phyloP scores from a whole-genome alignment of 1,140 invertebrate genomes.

The Brachionus plicatilis region DNA sequence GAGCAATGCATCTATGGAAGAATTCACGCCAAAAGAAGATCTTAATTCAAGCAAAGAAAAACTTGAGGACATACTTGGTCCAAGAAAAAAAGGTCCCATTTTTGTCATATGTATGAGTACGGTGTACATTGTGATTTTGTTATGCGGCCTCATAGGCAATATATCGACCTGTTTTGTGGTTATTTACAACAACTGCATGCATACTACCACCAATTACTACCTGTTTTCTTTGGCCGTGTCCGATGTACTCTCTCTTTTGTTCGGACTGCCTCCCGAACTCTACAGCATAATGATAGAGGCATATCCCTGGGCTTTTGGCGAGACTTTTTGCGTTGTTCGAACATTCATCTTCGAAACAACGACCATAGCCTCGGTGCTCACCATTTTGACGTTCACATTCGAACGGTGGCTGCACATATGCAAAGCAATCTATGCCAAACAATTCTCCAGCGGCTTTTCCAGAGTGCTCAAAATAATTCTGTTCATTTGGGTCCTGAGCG shows the following conservation, averaged over 20 bases:
- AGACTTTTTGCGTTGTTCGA: conserved; percentile 74
- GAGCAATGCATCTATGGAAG: background rate
- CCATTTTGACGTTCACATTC: conserved; percentile 85
- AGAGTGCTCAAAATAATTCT: conserved; percentile 74
- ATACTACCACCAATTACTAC: conserved; percentile 73
- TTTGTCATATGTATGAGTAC: conserved; percentile 38
- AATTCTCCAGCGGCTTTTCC: conserved; percentile 71
- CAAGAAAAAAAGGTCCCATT: background rate
- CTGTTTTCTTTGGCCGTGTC: conserved; percentile 84
- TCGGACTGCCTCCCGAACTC: conserved; percentile 75
- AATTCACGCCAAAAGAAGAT: background rate
- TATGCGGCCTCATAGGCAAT: conserved; percentile 48
- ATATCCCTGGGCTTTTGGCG: conserved; percentile 79
- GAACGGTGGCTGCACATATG: conserved; percentile 91
- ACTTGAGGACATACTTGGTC: background rate
- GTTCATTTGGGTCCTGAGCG: conserved; percentile 69
- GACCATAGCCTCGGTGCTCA: conserved; percentile 84
- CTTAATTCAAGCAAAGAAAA: background rate
- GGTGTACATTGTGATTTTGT: conserved; percentile 45
- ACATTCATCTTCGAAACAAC: conserved; percentile 80
- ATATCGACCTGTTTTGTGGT: conserved; percentile 47
- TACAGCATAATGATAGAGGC: conserved; percentile 71
- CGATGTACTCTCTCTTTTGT: conserved; percentile 73
- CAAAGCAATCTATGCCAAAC: conserved; percentile 79
- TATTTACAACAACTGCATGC: conserved; percentile 52